phyloP scores from a whole-genome alignment of 2,113 vertebrate genomes.

The Rallus limicola region DNA sequence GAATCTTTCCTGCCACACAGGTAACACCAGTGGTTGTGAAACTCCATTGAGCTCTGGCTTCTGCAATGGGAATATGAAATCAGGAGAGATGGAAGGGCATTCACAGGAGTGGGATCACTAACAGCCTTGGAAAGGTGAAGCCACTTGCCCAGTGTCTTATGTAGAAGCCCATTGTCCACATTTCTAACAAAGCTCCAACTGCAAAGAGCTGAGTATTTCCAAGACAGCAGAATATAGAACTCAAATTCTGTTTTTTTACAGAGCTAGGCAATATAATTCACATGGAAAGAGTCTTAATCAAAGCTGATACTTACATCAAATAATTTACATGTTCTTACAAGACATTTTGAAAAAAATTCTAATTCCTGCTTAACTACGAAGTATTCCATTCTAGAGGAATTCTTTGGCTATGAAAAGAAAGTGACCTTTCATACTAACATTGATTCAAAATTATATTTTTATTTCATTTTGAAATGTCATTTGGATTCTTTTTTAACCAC shows the following conservation, averaged over 20 bases:
- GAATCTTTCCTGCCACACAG: fast-evolving
- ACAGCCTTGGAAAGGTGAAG: fast-evolving
- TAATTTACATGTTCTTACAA: neutral
- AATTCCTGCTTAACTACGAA: neutral
- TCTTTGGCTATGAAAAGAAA: slow-evolving; percentile 22
- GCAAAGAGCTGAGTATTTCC: neutral
- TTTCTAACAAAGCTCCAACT: neutral
- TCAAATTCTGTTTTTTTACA: neutral
- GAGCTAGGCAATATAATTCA: neutral
- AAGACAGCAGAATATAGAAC: neutral
- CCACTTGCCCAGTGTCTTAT: neutral
- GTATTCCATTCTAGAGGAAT: neutral
- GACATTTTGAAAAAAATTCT: neutral
- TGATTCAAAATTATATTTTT: slow-evolving; percentile 45
- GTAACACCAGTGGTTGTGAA: neutral
- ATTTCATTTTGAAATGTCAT: slow-evolving; percentile 51
- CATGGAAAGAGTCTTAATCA: neutral
- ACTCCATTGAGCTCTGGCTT: fast-evolving
- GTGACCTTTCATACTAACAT: slow-evolving; percentile 45
- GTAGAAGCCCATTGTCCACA: fast-evolving
- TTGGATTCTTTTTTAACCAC: neutral
- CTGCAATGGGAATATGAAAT: fast-evolving
- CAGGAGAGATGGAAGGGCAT: neutral
- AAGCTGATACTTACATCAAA: neutral
- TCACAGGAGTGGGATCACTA: fast-evolving